These are phyloP conservation scores for Chaetodon auriga DNA, from an alignment of 2,113 vertebrate species.

Conservation along the genomic window DNA sequence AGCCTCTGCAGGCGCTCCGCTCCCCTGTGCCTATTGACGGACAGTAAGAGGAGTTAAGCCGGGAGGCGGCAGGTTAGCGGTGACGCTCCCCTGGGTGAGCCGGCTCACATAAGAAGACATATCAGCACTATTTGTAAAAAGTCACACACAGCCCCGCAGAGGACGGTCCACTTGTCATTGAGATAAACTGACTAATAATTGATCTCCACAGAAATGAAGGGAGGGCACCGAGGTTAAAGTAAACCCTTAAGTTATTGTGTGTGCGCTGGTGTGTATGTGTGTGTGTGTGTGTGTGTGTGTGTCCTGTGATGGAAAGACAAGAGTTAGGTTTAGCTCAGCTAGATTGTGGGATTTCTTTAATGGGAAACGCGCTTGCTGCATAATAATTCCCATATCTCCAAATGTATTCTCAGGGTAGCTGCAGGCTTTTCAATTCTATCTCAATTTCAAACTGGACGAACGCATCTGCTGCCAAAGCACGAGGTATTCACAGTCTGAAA, in stretches of 20 bases:
- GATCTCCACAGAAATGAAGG: slow-evolving; percentile 81
- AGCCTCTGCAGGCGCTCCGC: slow-evolving; percentile 2
- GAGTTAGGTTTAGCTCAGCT: slow-evolving; percentile 15
- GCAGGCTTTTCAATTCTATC: slow-evolving; percentile 25
- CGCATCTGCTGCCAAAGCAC: slow-evolving; percentile 3
- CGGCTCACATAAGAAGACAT: slow-evolving; percentile 47
- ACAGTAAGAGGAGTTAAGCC: slow-evolving; percentile 53
- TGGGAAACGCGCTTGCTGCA: slow-evolving; percentile 43
- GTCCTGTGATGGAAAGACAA: slow-evolving; percentile 15
- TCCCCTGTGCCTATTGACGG: slow-evolving; percentile 45
- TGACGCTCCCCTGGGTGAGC: slow-evolving; percentile 46
- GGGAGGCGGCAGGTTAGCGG: slow-evolving; percentile 30
- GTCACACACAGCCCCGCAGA: slow-evolving; percentile 69
- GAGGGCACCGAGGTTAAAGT: slow-evolving; percentile 38
- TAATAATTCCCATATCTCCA: slow-evolving; percentile 37
- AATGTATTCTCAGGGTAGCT: slow-evolving; percentile 16
- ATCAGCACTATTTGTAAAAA: slow-evolving; percentile 86
- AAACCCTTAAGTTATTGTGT: slow-evolving; percentile 30
- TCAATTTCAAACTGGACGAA: slow-evolving; percentile 30
- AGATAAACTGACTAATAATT: slow-evolving; percentile 80
- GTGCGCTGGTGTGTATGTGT: slow-evolving; percentile 11
- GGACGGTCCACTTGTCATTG: slow-evolving; percentile 73
- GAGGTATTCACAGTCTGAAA: not conserved
- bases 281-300: slow-evolving; percentile 10
- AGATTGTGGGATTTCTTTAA: slow-evolving; percentile 38